Evolutionary conservation across 2,113 vertebrate genomes (phyloP), one percentile per base, ranked within the genome.

Genomic region (Colius striatus): DNA sequence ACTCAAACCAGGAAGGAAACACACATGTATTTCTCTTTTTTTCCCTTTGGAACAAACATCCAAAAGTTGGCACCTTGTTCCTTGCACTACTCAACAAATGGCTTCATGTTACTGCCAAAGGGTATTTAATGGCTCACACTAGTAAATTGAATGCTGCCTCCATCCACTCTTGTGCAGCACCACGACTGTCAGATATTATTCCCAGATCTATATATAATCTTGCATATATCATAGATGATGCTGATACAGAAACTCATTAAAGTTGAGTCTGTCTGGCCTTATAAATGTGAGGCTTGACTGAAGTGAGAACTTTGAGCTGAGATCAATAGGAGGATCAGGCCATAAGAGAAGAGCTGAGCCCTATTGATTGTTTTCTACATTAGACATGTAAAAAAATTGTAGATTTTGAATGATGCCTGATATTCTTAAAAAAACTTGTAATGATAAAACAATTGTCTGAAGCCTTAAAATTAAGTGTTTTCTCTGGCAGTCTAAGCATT

Each of bases 251-350:
- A 95, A 84, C 43, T 81, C 73, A 70, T 80, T 86, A 65, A 58
- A 34, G 38, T 55, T 63, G 47, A 70, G 13, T 81, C 43, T 80
- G 50, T 62, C 65, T 93, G 57, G 93, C 48, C 65, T 84, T 86
- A 66, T 43, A 30, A 65, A 61, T 51, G 18, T 84, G 58, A 8
- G 14, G 62, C 54, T 81, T 93, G 65, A 53, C 13, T 67, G 48
- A 76, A 82, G 26, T 62, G 38, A 51, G 55, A 94, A 60, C 27
- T 92, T 71, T 71, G 53, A 87, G 55, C 47, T 79, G 36, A 88
- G 82, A 94, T 95, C 75, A 88, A 94, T 92, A 94, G 48, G 60
- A 88, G n/a, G 48, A 93, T 88, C 48, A 89, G 27, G 43, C 78
- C 34, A 60, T 90, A 81, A 88, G 75, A 80, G 82, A 81, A 74